Evolutionary conservation across 2,113 vertebrate species (phyloP).

Genomic region (Sakesphorus luctuosus): DNA sequence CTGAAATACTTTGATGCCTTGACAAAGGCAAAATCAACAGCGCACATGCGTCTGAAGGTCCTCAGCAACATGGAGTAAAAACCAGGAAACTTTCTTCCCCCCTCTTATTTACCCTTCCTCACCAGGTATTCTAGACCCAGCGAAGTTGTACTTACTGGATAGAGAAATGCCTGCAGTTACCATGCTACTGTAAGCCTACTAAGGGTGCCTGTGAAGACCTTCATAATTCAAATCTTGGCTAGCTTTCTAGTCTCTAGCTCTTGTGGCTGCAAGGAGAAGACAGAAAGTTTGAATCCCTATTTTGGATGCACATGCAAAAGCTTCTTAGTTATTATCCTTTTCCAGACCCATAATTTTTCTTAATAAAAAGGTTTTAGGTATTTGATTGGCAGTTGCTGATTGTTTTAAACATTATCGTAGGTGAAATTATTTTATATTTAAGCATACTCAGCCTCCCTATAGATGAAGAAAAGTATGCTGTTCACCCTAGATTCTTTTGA

Average conservation of each 20-base stretch:
- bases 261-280: not conserved
- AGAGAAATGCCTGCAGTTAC: not conserved
- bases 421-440: not conserved
- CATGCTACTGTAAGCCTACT: not conserved
- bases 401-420: not conserved
- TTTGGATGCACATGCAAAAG: not conserved
- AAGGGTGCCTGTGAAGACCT: not conserved
- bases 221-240: not conserved
- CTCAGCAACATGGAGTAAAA: not conserved
- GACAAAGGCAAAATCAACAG: not conserved
- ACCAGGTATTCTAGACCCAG: not conserved
- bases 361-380: not conserved
- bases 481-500: not conserved
- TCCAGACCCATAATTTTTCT: not conserved
- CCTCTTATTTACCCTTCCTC: not conserved
- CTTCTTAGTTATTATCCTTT: not conserved
- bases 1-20: not conserved
- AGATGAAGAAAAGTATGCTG: not conserved
- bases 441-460: not conserved
- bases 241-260: not conserved
- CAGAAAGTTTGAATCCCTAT: not conserved
- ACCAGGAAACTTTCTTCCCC: not conserved
- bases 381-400: not conserved
- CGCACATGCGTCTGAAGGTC: not conserved
- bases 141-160: not conserved